Evolutionary conservation across 2,113 vertebrate species (phyloP), one percentile per base, ranked within the genome.

Genomic region (Prietella phreatophila): DNA sequence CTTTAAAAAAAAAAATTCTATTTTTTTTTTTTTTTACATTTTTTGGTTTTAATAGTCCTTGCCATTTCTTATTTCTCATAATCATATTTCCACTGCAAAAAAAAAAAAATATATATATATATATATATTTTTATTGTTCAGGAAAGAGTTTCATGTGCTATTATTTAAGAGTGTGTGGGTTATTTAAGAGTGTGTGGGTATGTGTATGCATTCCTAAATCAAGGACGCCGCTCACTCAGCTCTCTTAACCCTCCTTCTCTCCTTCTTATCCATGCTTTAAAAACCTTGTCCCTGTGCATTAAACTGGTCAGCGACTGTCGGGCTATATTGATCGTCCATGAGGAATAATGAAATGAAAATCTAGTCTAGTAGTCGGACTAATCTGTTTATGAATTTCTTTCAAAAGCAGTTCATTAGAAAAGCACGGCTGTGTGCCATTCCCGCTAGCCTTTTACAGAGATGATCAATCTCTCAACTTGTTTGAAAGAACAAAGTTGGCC

Each of bases 401-500:
- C n/a, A 55, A 20, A 56, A 20, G 79, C 53, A 20, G 7, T 71
- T 84, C 19, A 8, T 33, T 71, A 36, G 1, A 71, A 69, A 55
- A 20, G 47, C 63, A 20, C 9, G 25, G 14, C 50, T 58, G 50
- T 25, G 50, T 27, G 20, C 27, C 0, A 8, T 14, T 39, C 69
- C 50, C 58, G 67, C 53, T 75, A 10, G 30, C 0, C 13, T 73
- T 73, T 73, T 50, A 17, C 30, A 9, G n/a, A 75, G 73, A 85
- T 25, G 55, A 78, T 78, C 84, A 86, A 50, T 7, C 85, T 78
- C 27, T 60, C 25, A 13, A 30, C 11, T 19, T 65, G 58, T 50
- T 14, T 85, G 47, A 33, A 0, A 85, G 53, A 85, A 75, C 20
- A 73, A 58, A 75, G 67, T 47, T 85, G 67, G 53, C 83, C 83